These are phyloP conservation scores for Rattus norvegicus DNA, from an alignment of 2,113 vertebrate species.

Conservation along the genomic window DNA sequence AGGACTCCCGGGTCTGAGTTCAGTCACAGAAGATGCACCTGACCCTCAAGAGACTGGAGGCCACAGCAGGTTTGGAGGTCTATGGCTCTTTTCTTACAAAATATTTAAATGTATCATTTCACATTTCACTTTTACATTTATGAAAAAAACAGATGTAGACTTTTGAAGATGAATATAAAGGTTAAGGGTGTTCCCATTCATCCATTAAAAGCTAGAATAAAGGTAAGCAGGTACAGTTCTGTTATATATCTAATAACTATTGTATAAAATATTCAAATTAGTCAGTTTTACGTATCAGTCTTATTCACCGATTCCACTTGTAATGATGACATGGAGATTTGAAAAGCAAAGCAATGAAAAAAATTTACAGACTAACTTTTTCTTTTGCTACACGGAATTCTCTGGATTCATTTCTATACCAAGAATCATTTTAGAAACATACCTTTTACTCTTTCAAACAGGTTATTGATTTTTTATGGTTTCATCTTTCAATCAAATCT, in stretches of 20 bases:
- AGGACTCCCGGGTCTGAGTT: no score
- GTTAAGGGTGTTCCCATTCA: not conserved
- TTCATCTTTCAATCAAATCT: conserved; percentile 76
- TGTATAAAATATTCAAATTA: conserved; percentile 45
- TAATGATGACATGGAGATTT: conserved; percentile 42
- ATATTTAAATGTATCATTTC: conserved; percentile 46
- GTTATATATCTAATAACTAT: conserved; percentile 12
- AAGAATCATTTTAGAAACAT: conserved; percentile 59
- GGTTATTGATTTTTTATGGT: conserved; percentile 77
- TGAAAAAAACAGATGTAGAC: conserved; percentile 51
- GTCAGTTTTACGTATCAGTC: conserved; percentile 48
- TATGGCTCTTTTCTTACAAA: conserved; percentile 11
- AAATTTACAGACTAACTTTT: conserved; percentile 43
- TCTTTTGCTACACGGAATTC: conserved; percentile 38
- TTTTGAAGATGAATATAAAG: conserved; percentile 35
- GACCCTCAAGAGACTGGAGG: no score
- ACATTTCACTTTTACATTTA: conserved; percentile 1
- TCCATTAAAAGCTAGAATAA: conserved; percentile 26
- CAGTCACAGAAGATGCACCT: no score
- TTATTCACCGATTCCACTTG: conserved; percentile 56
- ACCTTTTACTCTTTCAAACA: conserved; percentile 68
- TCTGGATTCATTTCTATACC: conserved; percentile 66
- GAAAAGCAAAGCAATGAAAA: conserved; percentile 20
- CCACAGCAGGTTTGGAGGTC: no score
- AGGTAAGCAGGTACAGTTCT: conserved; percentile 2